phyloP scores from a whole-genome alignment of 2,888 invertebrate species.

The Clunio marinus region DNA sequence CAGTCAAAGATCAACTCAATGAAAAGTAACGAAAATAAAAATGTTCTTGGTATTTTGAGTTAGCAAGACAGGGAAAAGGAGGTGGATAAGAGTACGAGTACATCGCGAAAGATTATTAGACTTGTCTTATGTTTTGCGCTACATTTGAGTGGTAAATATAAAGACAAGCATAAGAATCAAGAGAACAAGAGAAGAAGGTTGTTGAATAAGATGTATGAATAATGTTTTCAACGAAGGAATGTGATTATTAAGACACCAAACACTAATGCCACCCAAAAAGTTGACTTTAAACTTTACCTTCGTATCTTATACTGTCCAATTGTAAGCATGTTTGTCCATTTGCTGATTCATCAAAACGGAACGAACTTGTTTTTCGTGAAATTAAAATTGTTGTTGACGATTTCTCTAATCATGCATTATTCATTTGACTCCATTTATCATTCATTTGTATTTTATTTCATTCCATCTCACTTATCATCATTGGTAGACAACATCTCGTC shows the following conservation, averaged over 20 bases:
- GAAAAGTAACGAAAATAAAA: background rate
- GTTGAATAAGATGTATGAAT: conserved; percentile 14
- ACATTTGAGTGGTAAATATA: background rate
- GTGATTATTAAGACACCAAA: conserved; percentile 22
- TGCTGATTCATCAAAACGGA: background rate
- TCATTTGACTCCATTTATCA: conserved; percentile 16
- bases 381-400: background rate
- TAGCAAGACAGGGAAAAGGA: background rate
- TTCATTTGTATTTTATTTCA: background rate
- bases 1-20: background rate
- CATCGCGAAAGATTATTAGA: background rate
- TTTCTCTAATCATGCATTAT: conserved; percentile 23
- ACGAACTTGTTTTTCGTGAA: background rate
- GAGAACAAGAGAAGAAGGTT: conserved; percentile 4
- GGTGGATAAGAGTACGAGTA: conserved; percentile 3
- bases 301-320: background rate
- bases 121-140: background rate
- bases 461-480: background rate
- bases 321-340: background rate
- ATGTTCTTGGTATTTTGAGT: background rate
- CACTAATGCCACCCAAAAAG: conserved; percentile 12
- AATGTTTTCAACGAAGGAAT: background rate
- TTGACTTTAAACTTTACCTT: background rate
- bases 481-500: background rate
- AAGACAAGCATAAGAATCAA: background rate